These are phyloP conservation scores for Patiria pectinifera DNA, from an alignment of 53 echinoderm and acorn worm species.

Conservation along the genomic window DNA sequence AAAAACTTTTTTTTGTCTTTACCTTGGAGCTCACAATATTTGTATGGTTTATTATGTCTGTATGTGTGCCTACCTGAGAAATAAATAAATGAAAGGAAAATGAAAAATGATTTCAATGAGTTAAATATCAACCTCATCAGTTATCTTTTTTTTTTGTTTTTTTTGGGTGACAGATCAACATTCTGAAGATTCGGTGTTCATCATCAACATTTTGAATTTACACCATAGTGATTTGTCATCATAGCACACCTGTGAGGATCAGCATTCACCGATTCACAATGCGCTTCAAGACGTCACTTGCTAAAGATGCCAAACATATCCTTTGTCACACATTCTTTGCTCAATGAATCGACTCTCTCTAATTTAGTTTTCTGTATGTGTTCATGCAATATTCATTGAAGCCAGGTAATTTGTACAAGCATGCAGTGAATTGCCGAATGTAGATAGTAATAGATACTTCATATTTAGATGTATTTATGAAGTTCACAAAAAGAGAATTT, in stretches of 20 bases:
- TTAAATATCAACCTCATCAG: background rate
- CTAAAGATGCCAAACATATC: constrained; percentile 99
- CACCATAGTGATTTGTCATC: background rate
- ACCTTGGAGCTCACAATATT: too few species aligned
- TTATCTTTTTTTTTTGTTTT: background rate
- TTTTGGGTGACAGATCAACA: background rate
- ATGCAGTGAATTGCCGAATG: too few species aligned
- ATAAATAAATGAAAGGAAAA: too few species aligned
- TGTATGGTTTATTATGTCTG: too few species aligned
- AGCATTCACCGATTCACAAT: constrained; percentile 38
- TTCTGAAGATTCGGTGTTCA: background rate
- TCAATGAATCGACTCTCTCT: background rate
- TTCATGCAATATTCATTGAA: too few species aligned
- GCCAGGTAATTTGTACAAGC: too few species aligned
- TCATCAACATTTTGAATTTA: background rate
- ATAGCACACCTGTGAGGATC: background rate
- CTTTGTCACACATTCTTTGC: constrained; percentile 58
- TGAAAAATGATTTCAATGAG: too few species aligned
- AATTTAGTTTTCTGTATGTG: background rate
- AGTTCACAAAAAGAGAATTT: too few species aligned
- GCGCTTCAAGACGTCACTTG: constrained; percentile 94
- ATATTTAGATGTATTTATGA: too few species aligned
- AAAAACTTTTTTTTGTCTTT: too few species aligned
- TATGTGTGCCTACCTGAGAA: too few species aligned
- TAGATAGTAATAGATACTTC: too few species aligned